Evolutionary conservation across 1,140 invertebrate genomes (phyloP).

Genomic region (Drosophila tsacasi): DNA sequence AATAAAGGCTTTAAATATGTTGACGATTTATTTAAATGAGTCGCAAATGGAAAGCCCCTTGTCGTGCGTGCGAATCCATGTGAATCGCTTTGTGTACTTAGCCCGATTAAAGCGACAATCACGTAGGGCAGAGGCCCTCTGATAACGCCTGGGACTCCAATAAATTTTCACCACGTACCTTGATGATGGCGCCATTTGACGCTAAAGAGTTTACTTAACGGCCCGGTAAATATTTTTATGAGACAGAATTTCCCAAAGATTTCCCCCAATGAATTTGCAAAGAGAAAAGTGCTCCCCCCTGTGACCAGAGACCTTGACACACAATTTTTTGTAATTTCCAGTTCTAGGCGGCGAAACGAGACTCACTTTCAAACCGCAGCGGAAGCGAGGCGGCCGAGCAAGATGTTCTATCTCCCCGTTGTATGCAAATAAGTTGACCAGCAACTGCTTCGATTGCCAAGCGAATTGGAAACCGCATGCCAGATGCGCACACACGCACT

Average conservation of each 20-base stretch:
- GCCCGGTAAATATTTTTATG: slow-evolving; percentile 59
- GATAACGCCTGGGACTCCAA: slow-evolving; percentile 60
- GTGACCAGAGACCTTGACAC: slow-evolving; percentile 64
- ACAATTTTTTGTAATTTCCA: slow-evolving; percentile 28
- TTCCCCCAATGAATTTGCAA: slow-evolving; percentile 44
- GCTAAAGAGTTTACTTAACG: slow-evolving; percentile 49
- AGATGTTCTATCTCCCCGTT: slow-evolving; percentile 64
- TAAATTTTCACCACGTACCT: slow-evolving; percentile 78
- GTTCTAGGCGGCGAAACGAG: slow-evolving; percentile 36
- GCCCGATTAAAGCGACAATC: slow-evolving; percentile 53
- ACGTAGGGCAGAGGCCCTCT: slow-evolving; percentile 58
- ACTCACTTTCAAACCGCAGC: slow-evolving; percentile 68
- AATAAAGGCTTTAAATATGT: slow-evolving; percentile 37
- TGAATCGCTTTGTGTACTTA: slow-evolving; percentile 48
- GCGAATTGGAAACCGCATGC: slow-evolving; percentile 74
- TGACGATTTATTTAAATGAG: slow-evolving; percentile 63
- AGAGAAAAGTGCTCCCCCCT: slow-evolving; percentile 14
- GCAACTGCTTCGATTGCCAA: slow-evolving; percentile 68
- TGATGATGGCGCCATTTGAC: slow-evolving; percentile 72
- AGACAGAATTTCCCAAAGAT: slow-evolving; percentile 37
- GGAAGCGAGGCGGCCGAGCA: slow-evolving; percentile 47
- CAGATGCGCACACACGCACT: slow-evolving; percentile 56
- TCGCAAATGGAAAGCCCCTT: slow-evolving; percentile 68
- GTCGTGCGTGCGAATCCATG: slow-evolving; percentile 55
- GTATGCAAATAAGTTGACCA: slow-evolving; percentile 56